Evolutionary conservation across 2,797 vertebrate genomes (phyloP).

Genomic region (Hafferia zeledoni): DNA sequence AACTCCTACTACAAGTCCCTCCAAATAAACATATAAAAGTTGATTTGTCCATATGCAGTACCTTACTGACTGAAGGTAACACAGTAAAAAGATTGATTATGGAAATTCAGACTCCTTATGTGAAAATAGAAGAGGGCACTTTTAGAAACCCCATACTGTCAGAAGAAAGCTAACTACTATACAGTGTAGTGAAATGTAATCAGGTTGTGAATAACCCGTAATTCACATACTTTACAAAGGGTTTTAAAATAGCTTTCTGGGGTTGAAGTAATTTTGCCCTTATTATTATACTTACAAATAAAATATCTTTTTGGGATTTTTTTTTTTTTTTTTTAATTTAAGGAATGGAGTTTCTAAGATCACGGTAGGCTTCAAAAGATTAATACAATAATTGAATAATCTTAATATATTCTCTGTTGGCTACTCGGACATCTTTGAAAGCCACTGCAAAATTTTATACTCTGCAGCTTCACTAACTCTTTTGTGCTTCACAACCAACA

Average conservation of each 20-base stretch:
- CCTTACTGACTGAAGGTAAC: background rate
- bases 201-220: constrained; percentile 35
- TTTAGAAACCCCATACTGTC: background rate
- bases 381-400: constrained; percentile 33
- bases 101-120: background rate
- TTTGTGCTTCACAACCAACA: background rate
- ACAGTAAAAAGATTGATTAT: background rate
- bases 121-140: background rate
- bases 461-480: fast-evolving
- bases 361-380: background rate
- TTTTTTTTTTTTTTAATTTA: constrained; percentile 12
- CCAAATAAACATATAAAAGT: background rate
- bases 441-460: background rate
- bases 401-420: background rate
- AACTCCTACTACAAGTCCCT: background rate
- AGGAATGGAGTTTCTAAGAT: background rate
- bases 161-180: background rate
- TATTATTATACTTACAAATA: constrained; percentile 29
- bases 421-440: background rate
- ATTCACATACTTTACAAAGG: constrained; percentile 31
- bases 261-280: background rate
- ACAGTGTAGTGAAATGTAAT: background rate
- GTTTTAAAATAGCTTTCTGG: constrained; percentile 18
- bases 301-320: background rate
- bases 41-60: background rate